Base-by-base conservation (phyloP, 2,888 invertebrate genomes). In the Melanotus villosus region DNA sequence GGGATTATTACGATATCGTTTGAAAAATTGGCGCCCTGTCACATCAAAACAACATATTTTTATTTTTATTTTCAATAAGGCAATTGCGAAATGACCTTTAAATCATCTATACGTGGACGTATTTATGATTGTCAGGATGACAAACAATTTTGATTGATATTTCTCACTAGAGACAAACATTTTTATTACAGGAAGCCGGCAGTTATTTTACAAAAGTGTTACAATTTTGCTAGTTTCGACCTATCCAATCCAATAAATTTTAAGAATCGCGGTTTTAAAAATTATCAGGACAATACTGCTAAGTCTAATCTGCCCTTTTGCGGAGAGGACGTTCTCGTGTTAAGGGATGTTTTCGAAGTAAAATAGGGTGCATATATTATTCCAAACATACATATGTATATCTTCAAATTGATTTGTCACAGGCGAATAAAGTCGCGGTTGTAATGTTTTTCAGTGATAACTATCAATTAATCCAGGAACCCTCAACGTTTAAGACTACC, bases 361-460 rank as follows among this genome's bases (percentile, higher is more conserved):
- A 75, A 79, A 77, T 76, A 77, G 84, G 83, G 84, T 83, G 83
- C 81, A 85, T 85, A 85, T 78, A 84, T 84, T 84, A 84, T 74
- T 75, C 67, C 74, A 68, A 70, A 76, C 83, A 85, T 84, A 84
- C 84, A 85, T 84, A 85, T 84, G 84, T 84, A 84, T 85, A 84
- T 84, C 83, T 84, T 83, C 84, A 84, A 85, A 85, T 84, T 85
- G 85, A 85, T 85, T 85, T 85, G 85, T 85, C 85, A 84, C 84
- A 83, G 83, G 76, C 83, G 83, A 84, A 83, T 79, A 81, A 81
- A 81, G 83, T 80, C 81, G 82, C 80, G 82, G 81, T 82, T 78
- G 79, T 82, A 81, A 82, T 84, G 82, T 83, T 84, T 83, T 83
- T 80, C 79, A 73, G 75, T 79, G 84, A 84, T 84, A 84, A 84